Evolutionary conservation across 2,888 invertebrate genomes (phyloP), one percentile per base, ranked within the genome.

Genomic region (Nomada ruficornis): DNA sequence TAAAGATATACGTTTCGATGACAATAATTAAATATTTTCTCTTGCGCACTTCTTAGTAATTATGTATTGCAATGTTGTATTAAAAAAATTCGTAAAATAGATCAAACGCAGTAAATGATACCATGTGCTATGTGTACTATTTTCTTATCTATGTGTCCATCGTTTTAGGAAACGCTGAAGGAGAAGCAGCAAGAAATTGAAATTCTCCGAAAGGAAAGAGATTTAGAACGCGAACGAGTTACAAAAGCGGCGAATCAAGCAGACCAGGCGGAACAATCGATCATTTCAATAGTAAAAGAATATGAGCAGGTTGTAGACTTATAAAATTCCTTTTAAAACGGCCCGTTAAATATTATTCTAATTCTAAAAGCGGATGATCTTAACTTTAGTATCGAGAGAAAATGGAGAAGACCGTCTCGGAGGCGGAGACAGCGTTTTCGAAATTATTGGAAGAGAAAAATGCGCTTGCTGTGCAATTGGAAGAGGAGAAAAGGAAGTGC

Each of bases 141-240:
- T 54, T 13, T 74, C 23, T 74, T 36, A 74, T 2, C 20, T 13
- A 11, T 7, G 4, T 64, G 2, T 70, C 18, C 57, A 50, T 63
- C 36, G 80, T 92, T 94, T 77, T 94, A 99, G 98, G 98, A 98
- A 94, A 95, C 98, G 50, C 94, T 99, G 79, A 96, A 97, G 92
- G 99, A 99, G 94, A 99, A 99, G 93, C 98, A 99, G 91, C 97
- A 97, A 86, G 98, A 99, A 92, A 96, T 99, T 91, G 98, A 99
- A 92, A 97, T 98, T 91, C 95, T 99, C 89, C 95, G 99, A 94
- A 96, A 97, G 83, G 99, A 99, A 93, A 95, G 98, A 70, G 99
- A 99, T 91, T 93, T 98, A 89, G 99, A 98, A 93, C 95, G 98
- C 89, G 96, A 97, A 47, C 98, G 99, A 94, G 96, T 98, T 42